Percentiles rank a stretch among this genome's conserved stretches.
These are phyloP conservation scores for Ophion ventricosus DNA, from an alignment of 2,888 invertebrate species.

Conservation along the genomic window DNA sequence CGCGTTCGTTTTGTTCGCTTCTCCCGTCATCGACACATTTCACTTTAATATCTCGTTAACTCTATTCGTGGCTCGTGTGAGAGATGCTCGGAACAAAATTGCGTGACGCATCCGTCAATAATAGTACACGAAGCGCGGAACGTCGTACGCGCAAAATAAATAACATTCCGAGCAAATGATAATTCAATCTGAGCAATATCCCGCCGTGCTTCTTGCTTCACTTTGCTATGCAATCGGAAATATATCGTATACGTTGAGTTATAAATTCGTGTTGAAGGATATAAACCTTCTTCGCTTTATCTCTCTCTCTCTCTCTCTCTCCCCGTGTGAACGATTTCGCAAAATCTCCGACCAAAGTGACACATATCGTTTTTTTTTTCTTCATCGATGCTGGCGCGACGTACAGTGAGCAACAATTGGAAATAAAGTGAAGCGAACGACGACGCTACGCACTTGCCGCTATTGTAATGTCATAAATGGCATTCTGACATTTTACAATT, in stretches of 20 bases:
- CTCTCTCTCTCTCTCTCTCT: too few species aligned
- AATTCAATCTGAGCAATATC: background rate
- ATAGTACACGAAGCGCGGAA: background rate
- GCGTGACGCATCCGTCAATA: slow-evolving; percentile 31
- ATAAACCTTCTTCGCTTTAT: background rate
- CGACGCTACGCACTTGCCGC: background rate
- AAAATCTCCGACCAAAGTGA: background rate
- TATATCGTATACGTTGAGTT: background rate
- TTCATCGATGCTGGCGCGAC: background rate
- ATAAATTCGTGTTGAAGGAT: background rate
- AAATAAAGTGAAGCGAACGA: background rate
- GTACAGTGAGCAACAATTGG: background rate
- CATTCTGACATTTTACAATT: slow-evolving; percentile 25
- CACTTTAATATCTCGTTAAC: background rate
- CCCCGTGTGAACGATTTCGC: background rate
- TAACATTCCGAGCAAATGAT: slow-evolving; percentile 9
- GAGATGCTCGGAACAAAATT: slow-evolving; percentile 21
- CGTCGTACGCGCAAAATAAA: background rate
- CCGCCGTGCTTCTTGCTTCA: background rate
- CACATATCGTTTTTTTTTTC: background rate
- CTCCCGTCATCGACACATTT: background rate
- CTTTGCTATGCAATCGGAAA: background rate
- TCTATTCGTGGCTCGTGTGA: background rate
- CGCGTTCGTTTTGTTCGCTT: background rate
- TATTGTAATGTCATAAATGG: slow-evolving; percentile 7